phyloP scores from a whole-genome alignment of 2,797 vertebrate species.

The Chelonia mydas region DNA sequence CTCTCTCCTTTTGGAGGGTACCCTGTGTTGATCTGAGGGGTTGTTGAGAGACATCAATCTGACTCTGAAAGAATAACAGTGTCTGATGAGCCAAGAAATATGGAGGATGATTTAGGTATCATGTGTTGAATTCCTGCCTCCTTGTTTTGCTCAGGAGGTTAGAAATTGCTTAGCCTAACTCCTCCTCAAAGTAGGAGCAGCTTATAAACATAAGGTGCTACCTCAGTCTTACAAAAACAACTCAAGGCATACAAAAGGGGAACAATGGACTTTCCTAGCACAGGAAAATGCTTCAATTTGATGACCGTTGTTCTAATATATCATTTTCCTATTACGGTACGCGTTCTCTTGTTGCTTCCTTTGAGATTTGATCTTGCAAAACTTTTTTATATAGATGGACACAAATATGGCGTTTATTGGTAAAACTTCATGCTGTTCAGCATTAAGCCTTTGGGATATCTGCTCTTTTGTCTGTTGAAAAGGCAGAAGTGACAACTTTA shows the following conservation, averaged over 20 bases:
- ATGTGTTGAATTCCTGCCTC: neutral
- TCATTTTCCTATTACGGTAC: neutral
- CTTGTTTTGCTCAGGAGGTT: neutral
- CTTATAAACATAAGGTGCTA: conserved; percentile 16
- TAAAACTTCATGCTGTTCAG: neutral
- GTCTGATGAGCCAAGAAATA: neutral
- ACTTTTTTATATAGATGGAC: neutral
- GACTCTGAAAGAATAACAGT: neutral
- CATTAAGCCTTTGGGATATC: neutral
- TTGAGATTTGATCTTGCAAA: neutral
- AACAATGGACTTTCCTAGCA: neutral
- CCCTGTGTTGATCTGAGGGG: neutral
- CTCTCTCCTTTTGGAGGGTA: neutral
- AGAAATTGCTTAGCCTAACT: neutral
- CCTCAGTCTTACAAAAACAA: neutral
- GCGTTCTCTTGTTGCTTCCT: neutral
- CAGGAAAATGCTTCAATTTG: neutral
- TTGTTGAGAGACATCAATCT: neutral
- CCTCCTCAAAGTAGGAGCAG: neutral
- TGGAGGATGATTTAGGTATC: neutral
- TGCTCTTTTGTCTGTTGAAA: neutral
- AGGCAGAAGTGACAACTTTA: conserved; percentile 17
- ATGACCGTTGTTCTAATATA: neutral
- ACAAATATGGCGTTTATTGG: neutral
- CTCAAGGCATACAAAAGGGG: neutral